Evolutionary conservation across 2,113 vertebrate species (phyloP), one percentile per base, ranked within the genome.

Genomic region (Rhinogobius similis): DNA sequence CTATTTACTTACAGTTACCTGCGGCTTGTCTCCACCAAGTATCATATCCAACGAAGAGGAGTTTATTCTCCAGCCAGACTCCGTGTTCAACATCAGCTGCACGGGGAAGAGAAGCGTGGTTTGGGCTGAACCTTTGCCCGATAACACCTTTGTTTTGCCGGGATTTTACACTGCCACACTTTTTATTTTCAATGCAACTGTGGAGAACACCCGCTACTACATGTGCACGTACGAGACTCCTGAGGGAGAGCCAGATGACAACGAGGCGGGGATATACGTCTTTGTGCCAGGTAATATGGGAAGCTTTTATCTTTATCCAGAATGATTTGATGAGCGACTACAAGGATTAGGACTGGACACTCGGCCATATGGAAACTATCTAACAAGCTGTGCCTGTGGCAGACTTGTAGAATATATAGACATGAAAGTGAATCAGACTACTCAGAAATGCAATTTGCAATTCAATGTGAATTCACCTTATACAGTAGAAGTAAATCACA

Each of bases 51-150:
- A 89, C 0, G 68, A 92, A 36, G 72, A 89, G 0, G 93, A 96
- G 70, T 94, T 95, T 75, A 84, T 95, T 36, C 90, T 98, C 18
- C 88, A 83, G 76, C 89, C 93, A 62, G 89, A 93, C 61, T 93
- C 96, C 1, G 75, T 91, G 32, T 95, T 99, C 86, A 94, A 92
- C 44, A 87, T 99, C 58, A 94, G 85, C 76, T 99, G 98, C 76
- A 94, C 87, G 1, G 96, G 96, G 18, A 93, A 95, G 72, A 92
- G 83, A 0, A 92, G 89, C 67, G 94, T 99, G n/a, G 85, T 77
- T 23, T 99, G 98, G 98, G 85, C 85, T 10, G 93, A 93, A 26
- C 97, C 97, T 0, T 55, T 92, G 65, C 88, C 79, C 0, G 6
- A 32, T 1, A 90, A 92, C 61, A 87, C 91, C 4, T 88, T 89